Evolutionary conservation across 2,888 invertebrate species (phyloP), one percentile per base, ranked within the genome.

Genomic region (Eutolmus rufibarbis): DNA sequence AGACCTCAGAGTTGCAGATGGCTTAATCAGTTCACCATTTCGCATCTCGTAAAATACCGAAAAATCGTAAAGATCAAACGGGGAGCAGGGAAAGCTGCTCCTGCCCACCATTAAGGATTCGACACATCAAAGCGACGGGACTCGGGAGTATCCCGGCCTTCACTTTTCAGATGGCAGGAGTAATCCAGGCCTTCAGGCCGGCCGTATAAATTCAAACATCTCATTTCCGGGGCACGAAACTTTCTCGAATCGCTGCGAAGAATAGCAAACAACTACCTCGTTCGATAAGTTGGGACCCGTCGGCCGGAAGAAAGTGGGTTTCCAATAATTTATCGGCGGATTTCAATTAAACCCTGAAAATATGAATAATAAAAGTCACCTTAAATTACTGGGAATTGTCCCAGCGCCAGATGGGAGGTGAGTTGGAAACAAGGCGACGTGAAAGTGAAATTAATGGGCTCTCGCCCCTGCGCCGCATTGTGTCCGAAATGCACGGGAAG

Each of bases 351-450:
- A 87, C 87, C 87, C 87, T 87, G 87, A 87, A 88, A 87, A 87
- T 87, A 88, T 88, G 88, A 88, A 88, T 88, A 88, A 88, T 88
- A 88, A 88, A 88, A 88, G 88, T 88, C 88, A 88, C 79, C 87
- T 87, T 88, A 88, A 88, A 88, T 88, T 87, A 88, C 84, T 51
- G 74, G 86, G 37, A 84, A 84, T 84, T 66, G 82, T 84, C 66
- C 66, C 78, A 79, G 88, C 85, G 79, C 87, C 79, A 57, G 66
- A 76, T 66, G 66, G 78, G 77, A 57, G 87, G 81, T 88, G 86
- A 74, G 56, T 76, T 74, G n/a, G 74, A 85, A 74, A 76, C 19
- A 85, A 77, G 51, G 51, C 14, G 51, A 74, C 74, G 79, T 74
- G 74, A 81, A 87, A 43, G 86, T 78, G 88, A 86, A 86, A 76